phyloP scores from a whole-genome alignment of 1,140 invertebrate genomes.

The Hirudo medicinalis region DNA sequence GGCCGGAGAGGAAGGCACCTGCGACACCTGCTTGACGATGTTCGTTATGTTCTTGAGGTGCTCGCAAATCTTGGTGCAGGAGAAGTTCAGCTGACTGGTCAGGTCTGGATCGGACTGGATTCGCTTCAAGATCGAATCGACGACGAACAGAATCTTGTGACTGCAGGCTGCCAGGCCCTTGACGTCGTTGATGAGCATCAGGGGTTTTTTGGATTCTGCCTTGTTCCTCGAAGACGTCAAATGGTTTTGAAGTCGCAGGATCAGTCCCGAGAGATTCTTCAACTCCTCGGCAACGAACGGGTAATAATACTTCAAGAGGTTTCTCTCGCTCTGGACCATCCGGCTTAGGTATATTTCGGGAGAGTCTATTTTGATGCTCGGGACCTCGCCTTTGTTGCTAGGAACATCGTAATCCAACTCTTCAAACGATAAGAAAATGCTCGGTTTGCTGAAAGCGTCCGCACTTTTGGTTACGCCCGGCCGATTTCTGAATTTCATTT shows the following conservation, averaged over 20 bases:
- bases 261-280: neutral
- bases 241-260: neutral
- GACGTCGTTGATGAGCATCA: neutral
- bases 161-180: neutral
- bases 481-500: neutral
- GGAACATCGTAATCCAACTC: neutral
- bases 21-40: neutral
- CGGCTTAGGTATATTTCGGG: neutral
- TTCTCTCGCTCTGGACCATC: neutral
- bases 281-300: neutral
- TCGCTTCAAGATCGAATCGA: neutral
- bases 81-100: neutral
- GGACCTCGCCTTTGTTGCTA: neutral
- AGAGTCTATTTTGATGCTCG: neutral
- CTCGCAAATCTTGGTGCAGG: conserved; percentile 1
- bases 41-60: conserved; percentile 1
- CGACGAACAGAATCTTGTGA: neutral
- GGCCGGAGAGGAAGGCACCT: neutral
- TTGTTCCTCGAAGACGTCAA: neutral
- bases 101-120: neutral
- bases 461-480: neutral
- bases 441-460: neutral
- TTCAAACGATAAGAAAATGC: neutral
- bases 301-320: neutral
- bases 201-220: neutral